phyloP scores from a whole-genome alignment of 2,113 vertebrate genomes.

The Xiphophorus couchianus region DNA sequence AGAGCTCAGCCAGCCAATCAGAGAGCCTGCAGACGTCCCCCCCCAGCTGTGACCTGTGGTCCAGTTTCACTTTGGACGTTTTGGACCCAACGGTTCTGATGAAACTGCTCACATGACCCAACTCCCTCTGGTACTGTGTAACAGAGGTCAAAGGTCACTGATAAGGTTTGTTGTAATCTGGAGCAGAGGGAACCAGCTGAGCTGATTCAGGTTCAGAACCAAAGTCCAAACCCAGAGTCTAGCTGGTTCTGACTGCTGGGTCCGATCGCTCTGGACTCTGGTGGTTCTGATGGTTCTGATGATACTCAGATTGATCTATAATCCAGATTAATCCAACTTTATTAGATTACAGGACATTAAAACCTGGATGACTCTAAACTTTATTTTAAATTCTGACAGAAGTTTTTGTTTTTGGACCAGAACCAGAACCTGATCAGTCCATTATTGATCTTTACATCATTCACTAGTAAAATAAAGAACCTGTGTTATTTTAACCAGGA shows the following conservation, averaged over 20 bases:
- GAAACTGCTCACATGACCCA: neutral
- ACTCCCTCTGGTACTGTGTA: neutral
- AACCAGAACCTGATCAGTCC: too few species aligned
- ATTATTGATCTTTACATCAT: too few species aligned
- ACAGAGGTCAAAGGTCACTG: neutral
- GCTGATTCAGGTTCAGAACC: neutral
- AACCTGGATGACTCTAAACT: too few species aligned
- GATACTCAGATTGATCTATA: too few species aligned
- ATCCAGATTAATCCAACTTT: too few species aligned
- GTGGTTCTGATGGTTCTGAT: neutral
- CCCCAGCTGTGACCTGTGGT: slow-evolving; percentile 27
- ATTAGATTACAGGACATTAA: too few species aligned
- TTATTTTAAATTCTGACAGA: too few species aligned
- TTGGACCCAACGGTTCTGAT: neutral
- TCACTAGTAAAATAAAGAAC: too few species aligned
- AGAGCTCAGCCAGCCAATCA: slow-evolving; percentile 35
- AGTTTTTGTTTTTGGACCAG: too few species aligned
- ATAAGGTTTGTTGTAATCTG: neutral
- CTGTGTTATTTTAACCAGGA: too few species aligned
- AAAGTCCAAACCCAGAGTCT: neutral
- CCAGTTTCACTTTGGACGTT: slow-evolving; percentile 1
- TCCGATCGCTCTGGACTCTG: neutral
- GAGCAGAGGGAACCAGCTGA: neutral
- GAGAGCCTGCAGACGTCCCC: neutral
- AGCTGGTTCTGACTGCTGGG: too few species aligned